phyloP scores from a whole-genome alignment of 2,113 vertebrate genomes.

The Myotis lucifugus region DNA sequence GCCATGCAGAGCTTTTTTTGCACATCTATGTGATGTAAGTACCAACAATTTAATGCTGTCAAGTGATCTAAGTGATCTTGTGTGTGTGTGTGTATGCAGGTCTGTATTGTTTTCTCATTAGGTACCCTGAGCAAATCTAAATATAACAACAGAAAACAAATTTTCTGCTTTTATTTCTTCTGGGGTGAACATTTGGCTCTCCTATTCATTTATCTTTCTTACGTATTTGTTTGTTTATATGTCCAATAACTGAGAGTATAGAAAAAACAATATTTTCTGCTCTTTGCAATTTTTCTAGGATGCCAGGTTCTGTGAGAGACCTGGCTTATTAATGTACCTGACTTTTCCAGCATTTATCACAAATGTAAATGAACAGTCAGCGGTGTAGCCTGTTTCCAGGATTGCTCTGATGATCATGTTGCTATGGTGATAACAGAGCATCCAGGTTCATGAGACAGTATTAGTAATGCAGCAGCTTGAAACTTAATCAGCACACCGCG shows the following conservation, averaged over 20 bases:
- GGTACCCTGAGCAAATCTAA: constrained; percentile 22
- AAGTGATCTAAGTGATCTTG: neutral
- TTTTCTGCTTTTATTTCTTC: constrained; percentile 51
- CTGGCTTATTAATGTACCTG: constrained; percentile 69
- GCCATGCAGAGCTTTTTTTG: neutral
- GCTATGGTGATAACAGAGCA: constrained; percentile 82
- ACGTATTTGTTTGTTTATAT: constrained; percentile 54
- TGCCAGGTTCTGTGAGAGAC: constrained; percentile 52
- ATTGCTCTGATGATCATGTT: constrained; percentile 82
- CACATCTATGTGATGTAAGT: neutral
- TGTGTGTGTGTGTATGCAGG: neutral
- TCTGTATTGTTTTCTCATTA: neutral
- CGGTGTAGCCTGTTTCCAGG: constrained; percentile 66
- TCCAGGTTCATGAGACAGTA: constrained; percentile 81
- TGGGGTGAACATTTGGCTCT: constrained; percentile 15
- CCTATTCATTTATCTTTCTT: constrained; percentile 46
- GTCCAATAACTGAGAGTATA: constrained; percentile 35
- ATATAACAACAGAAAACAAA: neutral
- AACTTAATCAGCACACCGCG: constrained; percentile 83
- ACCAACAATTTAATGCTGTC: neutral
- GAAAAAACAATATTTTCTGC: constrained; percentile 58
- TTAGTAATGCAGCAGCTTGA: constrained; percentile 83
- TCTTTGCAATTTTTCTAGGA: constrained; percentile 48
- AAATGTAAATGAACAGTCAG: constrained; percentile 82
- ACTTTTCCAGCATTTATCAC: constrained; percentile 75